Percentiles rank a stretch among this genome's conserved stretches.
These are phyloP conservation scores for Meloidogyne hapla DNA, from an alignment of 1,140 invertebrate species.

Conservation along the genomic window DNA sequence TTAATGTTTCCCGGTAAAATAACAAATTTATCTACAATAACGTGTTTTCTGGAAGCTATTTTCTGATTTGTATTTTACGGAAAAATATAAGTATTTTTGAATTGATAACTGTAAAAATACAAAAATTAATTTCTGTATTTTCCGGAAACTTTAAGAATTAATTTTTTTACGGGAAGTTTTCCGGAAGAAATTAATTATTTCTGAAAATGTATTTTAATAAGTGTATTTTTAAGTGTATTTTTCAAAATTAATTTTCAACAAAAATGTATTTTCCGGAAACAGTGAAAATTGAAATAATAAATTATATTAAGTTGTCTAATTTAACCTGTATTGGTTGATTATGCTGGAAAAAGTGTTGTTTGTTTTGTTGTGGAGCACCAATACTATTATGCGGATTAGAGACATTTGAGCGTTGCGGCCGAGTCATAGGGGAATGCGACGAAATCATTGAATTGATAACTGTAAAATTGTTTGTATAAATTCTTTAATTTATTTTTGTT, in stretches of 20 bases:
- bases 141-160: background rate
- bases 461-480: background rate
- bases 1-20: background rate
- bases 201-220: too few species aligned
- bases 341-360: background rate
- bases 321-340: background rate
- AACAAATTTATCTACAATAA: too few species aligned
- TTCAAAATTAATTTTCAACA: too few species aligned
- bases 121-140: background rate
- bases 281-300: background rate
- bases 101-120: too few species aligned
- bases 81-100: background rate
- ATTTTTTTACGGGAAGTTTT: background rate
- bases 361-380: background rate
- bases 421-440: background rate
- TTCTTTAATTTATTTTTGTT: too few species aligned
- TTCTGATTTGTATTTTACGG: background rate
- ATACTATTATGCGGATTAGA: background rate
- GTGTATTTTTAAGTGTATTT: too few species aligned
- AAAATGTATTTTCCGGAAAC: too few species aligned
- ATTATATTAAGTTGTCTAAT: background rate
- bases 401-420: background rate
- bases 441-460: constrained; percentile 1
- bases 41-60: background rate
- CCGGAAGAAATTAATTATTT: background rate